These are phyloP conservation scores for Elegia similella DNA, from an alignment of 2,888 invertebrate species.

Conservation along the genomic window DNA sequence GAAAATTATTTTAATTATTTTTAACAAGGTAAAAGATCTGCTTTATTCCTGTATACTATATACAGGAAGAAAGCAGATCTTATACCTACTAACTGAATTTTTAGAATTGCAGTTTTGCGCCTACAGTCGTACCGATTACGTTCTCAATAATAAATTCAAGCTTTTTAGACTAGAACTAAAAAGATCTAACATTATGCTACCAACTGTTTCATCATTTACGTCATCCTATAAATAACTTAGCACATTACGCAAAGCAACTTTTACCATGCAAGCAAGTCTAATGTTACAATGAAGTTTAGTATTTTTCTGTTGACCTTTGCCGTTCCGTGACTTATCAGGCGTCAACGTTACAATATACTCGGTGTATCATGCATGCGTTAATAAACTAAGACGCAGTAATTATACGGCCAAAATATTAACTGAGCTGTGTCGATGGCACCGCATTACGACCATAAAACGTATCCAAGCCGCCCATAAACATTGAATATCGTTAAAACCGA, in stretches of 20 bases:
- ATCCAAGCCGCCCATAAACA: conserved; percentile 62
- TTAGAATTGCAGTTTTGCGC: too few species aligned
- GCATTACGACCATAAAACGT: conserved; percentile 21
- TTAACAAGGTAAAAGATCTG: too few species aligned
- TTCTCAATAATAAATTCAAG: too few species aligned
- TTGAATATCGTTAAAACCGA: conserved; percentile 64
- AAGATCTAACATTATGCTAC: too few species aligned
- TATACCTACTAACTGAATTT: too few species aligned
- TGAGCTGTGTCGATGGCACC: conserved; percentile 15
- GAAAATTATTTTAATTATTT: too few species aligned
- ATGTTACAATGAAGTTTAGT: not conserved
- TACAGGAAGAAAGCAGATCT: too few species aligned
- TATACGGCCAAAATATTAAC: conserved; percentile 17
- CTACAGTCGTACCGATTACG: too few species aligned
- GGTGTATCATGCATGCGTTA: conserved; percentile 22
- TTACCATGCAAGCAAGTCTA: not conserved
- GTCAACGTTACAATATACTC: conserved; percentile 20
- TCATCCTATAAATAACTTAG: not conserved
- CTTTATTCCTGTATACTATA: too few species aligned
- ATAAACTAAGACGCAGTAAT: conserved; percentile 19
- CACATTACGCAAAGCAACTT: not conserved
- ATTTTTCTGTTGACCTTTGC: conserved; percentile 22
- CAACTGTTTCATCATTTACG: too few species aligned
- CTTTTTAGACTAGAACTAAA: too few species aligned
- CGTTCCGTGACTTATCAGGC: conserved; percentile 24